Evolutionary conservation across 23 tunicate species (phyloP).

Genomic region (Aplidium turbinatum): DNA sequence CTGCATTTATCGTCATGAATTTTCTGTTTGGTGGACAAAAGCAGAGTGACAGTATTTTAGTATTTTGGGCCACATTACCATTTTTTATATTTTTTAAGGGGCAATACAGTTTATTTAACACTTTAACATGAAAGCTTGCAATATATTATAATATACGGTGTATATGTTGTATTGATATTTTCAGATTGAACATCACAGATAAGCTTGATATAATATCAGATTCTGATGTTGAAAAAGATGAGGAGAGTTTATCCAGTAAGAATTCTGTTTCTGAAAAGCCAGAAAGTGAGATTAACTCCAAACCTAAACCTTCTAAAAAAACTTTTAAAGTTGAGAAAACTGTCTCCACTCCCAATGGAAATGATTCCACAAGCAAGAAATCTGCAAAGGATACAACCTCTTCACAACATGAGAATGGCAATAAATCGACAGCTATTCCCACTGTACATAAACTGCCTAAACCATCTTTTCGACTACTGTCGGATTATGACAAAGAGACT

Average conservation of each 20-base stretch:
- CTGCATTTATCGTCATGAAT: no score
- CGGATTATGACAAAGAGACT: slow-evolving; percentile 56
- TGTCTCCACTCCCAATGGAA: slow-evolving; percentile 26
- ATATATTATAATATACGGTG: not conserved
- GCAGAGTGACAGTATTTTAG: no score
- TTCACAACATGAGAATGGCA: not conserved
- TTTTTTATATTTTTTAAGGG: no score
- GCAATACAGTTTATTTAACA: not conserved
- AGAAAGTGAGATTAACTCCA: slow-evolving; percentile 9
- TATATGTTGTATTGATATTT: not conserved
- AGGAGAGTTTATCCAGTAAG: no score
- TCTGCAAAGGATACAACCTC: slow-evolving; percentile 16
- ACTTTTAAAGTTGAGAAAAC: not conserved
- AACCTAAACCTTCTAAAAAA: not conserved
- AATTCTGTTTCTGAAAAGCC: slow-evolving; percentile 12
- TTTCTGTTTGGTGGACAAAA: no score
- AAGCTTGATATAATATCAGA: slow-evolving; percentile 86
- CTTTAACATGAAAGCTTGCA: not conserved
- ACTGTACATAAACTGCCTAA: slow-evolving; percentile 62
- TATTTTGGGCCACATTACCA: no score
- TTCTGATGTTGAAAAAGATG: slow-evolving; percentile 74
- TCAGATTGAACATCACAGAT: slow-evolving; percentile 79
- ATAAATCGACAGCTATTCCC: slow-evolving; percentile 25
- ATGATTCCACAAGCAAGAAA: slow-evolving; percentile 53
- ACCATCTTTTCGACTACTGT: slow-evolving; percentile 60